Evolutionary conservation across 2,113 vertebrate genomes (phyloP), one percentile per base, ranked within the genome.

Genomic region (Columba janthina): DNA sequence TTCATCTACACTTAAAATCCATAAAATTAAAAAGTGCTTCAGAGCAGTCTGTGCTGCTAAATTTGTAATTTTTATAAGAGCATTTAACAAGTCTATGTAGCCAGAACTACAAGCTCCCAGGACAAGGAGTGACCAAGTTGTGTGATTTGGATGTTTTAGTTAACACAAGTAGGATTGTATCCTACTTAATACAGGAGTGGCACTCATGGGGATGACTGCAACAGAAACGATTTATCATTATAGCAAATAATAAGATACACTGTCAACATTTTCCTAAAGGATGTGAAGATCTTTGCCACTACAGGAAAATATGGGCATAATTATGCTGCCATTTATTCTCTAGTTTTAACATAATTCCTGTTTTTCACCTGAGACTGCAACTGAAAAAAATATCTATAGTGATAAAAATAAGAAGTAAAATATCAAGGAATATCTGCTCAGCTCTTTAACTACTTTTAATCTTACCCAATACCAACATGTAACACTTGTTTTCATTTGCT

Each of bases 301-400:
- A 53, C 2, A 4, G 42, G 25, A 90, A 75, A 87, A 38, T 2
- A 17, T 6, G 6, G 18, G 26, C 15, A 44, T 26, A 58, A 79
- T 67, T 46, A 56, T 31, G 10, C 32, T 31, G 28, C 0, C 0
- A 50, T 71, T 88, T 85, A 54, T 48, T 64, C 28, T 36, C 7
- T 19, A 8, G 11, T 56, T 88, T 89, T 81, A 61, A 40, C 2
- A 11, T 48, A 65, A 71, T 16, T 71, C 72, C 40, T 40, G 6
- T 5, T 85, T 93, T 65, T 87, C 40, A 65, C 25, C 24, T 9
- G 10, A 79, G 13, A 65, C 7, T 26, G 32, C 61, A 85, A 87
- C 26, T 28, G 17, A 91, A 46, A 82, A 75, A 88, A 80, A 42
- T 46, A 56, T 13, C 34, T 54, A 4, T 5, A 53, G 11, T 25